Evolutionary conservation across 2,113 vertebrate genomes (phyloP), one percentile per base, ranked within the genome.

Genomic region (Pseudopipra pipra): DNA sequence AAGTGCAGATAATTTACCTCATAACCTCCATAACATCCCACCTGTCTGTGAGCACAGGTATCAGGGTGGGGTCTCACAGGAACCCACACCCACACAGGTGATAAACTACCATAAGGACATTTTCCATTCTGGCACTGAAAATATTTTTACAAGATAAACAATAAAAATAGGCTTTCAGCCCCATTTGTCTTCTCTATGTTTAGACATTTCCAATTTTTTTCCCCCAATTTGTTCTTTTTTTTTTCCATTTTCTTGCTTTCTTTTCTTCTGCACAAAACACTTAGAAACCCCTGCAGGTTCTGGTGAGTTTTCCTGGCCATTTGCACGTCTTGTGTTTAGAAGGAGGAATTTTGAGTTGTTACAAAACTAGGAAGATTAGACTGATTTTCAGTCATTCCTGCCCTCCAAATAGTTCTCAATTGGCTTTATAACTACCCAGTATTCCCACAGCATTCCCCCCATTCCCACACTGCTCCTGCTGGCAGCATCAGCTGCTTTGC

Each of bases 391-490:
- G 65, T 5, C 46, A 43, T 23, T 6, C 14, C 71, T 73, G 17
- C 37, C 47, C 73, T 71, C 52, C 35, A 33, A 55, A 21, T 0
- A 41, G 17, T 1, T 84, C 67, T 51, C 65, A 35, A 0, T 1
- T 75, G 67, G 44, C 22, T 70, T 56, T 18, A 1, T 30, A 70
- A 5, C 5, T 4, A 1, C 3, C 41, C 43, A 7, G 13, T 24
- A 5, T 7, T 37, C 25, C 43, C 39, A 5, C 8, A 25, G 16
- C 71, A 33, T 33, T 24, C 61, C 56, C 62, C n/a, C 27, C 7
- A 0, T 20, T 4, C 46, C 78, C 80, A 33, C 75, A 0, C 51
- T 2, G 65, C 41, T 62, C 65, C 87, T 62, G 3, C 77, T 51
- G 39, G 30, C 66, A 8, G 12, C 80, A 1, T 3, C 4, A 33